A percentile compares a stretch with the other conserved stretches of the same genome.
These are phyloP conservation scores for Pteronotus mesoamericanus DNA, from an alignment of 2,797 vertebrate species.

Conservation along the genomic window DNA sequence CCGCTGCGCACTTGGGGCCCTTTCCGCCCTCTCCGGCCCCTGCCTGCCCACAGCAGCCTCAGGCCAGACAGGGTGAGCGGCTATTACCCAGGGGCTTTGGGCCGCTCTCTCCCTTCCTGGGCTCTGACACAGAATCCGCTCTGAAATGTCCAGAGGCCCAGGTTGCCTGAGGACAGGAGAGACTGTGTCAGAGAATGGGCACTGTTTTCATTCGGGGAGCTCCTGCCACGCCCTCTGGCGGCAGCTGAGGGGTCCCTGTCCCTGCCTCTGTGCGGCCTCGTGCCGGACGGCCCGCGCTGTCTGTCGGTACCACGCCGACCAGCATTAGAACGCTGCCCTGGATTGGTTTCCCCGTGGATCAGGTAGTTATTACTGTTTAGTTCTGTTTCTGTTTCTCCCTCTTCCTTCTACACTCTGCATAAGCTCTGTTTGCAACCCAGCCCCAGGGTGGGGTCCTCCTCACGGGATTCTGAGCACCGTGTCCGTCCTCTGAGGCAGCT, in stretches of 20 bases:
- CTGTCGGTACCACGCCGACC: no score
- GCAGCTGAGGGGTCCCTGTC: background rate
- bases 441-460: background rate
- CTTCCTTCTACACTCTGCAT: background rate
- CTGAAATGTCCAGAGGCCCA: background rate
- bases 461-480: background rate
- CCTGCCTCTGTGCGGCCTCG: background rate
- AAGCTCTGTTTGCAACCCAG: background rate
- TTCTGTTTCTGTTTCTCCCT: background rate
- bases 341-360: background rate
- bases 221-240: background rate
- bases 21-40: background rate
- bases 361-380: background rate
- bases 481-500: background rate
- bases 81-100: background rate
- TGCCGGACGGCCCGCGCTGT: no score
- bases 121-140: background rate
- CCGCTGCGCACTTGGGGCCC: background rate
- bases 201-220: background rate
- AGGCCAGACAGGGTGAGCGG: no score
- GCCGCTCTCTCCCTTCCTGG: background rate
- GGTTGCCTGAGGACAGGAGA: background rate
- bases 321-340: background rate
- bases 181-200: background rate
- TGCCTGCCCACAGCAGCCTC: background rate